phyloP scores from a whole-genome alignment of 2,113 vertebrate genomes.

The Pseudopodoces humilis region DNA sequence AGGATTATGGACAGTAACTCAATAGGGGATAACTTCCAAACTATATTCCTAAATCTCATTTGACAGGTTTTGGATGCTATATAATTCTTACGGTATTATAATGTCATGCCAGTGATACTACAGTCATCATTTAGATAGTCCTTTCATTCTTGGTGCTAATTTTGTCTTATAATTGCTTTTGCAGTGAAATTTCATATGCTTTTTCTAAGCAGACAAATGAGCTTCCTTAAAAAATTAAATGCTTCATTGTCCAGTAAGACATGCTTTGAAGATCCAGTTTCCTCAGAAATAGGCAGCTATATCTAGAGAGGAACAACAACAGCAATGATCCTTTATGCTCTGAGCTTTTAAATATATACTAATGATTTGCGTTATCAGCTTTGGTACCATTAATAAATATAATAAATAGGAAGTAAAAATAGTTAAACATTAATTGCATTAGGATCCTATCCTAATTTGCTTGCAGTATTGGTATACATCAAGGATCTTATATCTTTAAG shows the following conservation, averaged over 20 bases:
- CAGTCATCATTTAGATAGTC: slow-evolving; percentile 65
- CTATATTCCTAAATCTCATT: slow-evolving; percentile 77
- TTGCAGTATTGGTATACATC: neutral
- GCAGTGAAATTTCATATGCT: neutral
- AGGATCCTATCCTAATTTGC: neutral
- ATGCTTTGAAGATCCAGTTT: neutral
- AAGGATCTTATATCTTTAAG: neutral
- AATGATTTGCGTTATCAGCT: neutral
- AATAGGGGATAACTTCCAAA: slow-evolving; percentile 75
- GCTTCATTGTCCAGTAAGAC: slow-evolving; percentile 19
- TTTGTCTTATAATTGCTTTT: slow-evolving; percentile 48
- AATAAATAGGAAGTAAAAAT: neutral
- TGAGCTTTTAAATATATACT: neutral
- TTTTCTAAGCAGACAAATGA: slow-evolving; percentile 27
- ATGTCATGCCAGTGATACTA: slow-evolving; percentile 61
- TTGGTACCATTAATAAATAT: neutral
- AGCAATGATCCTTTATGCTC: neutral
- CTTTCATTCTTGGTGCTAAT: slow-evolving; percentile 51
- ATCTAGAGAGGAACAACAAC: neutral
- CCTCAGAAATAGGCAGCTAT: neutral
- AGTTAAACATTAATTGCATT: neutral
- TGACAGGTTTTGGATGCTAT: slow-evolving; percentile 76
- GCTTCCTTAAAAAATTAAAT: slow-evolving; percentile 14
- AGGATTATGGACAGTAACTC: slow-evolving; percentile 77
- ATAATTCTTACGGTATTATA: slow-evolving; percentile 68